These are phyloP conservation scores for Ia io DNA, from an alignment of 2,113 vertebrate genomes.

Conservation along the genomic window DNA sequence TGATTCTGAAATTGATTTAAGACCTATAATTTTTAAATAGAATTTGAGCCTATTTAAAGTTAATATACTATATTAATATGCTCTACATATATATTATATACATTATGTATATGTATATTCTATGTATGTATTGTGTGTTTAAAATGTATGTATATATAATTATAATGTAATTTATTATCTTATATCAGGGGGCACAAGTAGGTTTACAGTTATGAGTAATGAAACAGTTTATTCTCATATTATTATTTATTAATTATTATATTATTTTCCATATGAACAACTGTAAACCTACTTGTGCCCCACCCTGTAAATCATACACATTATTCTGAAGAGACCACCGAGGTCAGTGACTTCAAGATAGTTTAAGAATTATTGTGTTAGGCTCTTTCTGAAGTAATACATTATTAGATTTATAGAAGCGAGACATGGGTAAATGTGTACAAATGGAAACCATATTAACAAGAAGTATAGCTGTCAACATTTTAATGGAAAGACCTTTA, in stretches of 20 bases:
- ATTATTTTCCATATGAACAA: neutral
- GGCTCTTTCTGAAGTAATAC: conserved; percentile 3
- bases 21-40: neutral
- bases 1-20: neutral
- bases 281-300: neutral
- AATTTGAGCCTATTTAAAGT: neutral
- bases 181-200: neutral
- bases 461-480: neutral
- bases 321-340: neutral
- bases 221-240: neutral
- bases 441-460: neutral
- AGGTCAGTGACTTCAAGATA: neutral
- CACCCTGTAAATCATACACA: neutral
- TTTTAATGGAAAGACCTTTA: conserved; percentile 10
- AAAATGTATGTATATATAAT: neutral
- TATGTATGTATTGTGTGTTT: neutral
- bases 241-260: neutral
- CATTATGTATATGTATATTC: neutral
- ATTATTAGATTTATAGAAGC: neutral
- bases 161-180: neutral
- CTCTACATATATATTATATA: neutral
- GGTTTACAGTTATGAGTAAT: neutral
- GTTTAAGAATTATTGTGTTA: neutral
- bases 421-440: neutral
- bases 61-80: neutral